Evolutionary conservation across 2,888 invertebrate genomes (phyloP), one percentile per base, ranked within the genome.

Genomic region (Spisula subtruncata): DNA sequence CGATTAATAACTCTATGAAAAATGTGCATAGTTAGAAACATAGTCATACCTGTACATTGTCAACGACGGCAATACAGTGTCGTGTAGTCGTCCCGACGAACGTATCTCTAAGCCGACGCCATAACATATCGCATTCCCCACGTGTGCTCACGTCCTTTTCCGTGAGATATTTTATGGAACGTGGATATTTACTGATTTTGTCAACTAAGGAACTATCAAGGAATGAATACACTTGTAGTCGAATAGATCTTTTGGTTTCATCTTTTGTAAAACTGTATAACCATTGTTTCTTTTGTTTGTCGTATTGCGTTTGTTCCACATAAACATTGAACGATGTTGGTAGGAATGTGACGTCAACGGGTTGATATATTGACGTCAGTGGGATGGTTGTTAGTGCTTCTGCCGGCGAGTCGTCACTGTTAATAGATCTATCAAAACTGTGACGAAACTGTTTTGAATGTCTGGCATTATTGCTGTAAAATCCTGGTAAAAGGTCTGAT

Each of bases 101-200:
- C n/a, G 93, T 93, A 48, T 90, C 92, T 16, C 92, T 92, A 20
- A 95, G 87, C 48, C 94, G 91, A 32, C 94, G 89, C 95, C 95
- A 95, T 86, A 93, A 92, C 95, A 95, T 95, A 81, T 94, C 94
- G 89, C 95, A 95, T 25, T 92, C 93, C 14, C 90, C 88, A 41
- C 94, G 90, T 0, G 94, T 93, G n/a, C 91, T 88, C 79, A 95
- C 92, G 87, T 94, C 94, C 41, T 75, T 85, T 14, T 60, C 82
- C 8, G 82, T 92, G 35, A 94, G 79, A 85, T 93, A 92, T 83
- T 90, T 90, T 0, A 93, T 86, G 12, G 92, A 81, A 46, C 88
- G 88, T 8, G 90, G 92, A 79, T 91, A 88, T 83, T 92, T 91
- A 29, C 85, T 84, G 29, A 92, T 86, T 83, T 91, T 90, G 35